A percentile compares a stretch with the other conserved stretches of the same genome.
These are phyloP conservation scores for Hypsopygia costalis DNA, from an alignment of 2,888 invertebrate genomes.

Conservation along the genomic window DNA sequence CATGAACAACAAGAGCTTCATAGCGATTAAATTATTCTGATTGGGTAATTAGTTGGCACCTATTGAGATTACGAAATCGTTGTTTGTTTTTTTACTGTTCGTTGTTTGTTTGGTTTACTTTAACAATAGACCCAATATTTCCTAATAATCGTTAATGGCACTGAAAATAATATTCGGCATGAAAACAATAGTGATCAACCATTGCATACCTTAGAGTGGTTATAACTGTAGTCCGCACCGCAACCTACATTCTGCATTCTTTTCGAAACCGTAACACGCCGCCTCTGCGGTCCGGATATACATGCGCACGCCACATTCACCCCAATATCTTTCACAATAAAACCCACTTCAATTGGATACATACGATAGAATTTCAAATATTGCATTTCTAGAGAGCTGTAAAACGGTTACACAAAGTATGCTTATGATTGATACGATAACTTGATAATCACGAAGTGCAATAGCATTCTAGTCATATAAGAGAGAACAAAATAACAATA, in stretches of 20 bases:
- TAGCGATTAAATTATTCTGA: slow-evolving; percentile 8
- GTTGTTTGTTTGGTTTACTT: slow-evolving; percentile 5
- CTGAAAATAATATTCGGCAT: slow-evolving; percentile 41
- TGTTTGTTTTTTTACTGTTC: slow-evolving; percentile 13
- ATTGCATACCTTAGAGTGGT: slow-evolving; percentile 65
- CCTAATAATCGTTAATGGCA: slow-evolving; percentile 34
- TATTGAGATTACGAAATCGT: slow-evolving; percentile 9
- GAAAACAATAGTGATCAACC: slow-evolving; percentile 61
- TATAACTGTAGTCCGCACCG: slow-evolving; percentile 73
- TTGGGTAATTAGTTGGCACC: slow-evolving; percentile 18
- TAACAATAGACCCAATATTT: slow-evolving; percentile 13
- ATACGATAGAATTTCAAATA: slow-evolving; percentile 48
- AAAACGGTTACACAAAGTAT: slow-evolving; percentile 47
- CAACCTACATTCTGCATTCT: slow-evolving; percentile 80
- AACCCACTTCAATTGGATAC: slow-evolving; percentile 55
- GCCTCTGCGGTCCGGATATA: slow-evolving; percentile 76
- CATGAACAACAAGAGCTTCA: too few relatives aligned
- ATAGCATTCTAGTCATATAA: too few relatives aligned
- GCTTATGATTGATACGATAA: slow-evolving; percentile 48
- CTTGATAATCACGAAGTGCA: slow-evolving; percentile 31
- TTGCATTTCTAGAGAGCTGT: slow-evolving; percentile 72
- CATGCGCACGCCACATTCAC: slow-evolving; percentile 60
- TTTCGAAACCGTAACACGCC: slow-evolving; percentile 79
- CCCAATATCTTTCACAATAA: slow-evolving; percentile 58
- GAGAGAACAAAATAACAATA: too few relatives aligned